Percentiles rank a stretch among this genome's conserved stretches.
These are phyloP conservation scores for Amia ocellicauda DNA, from an alignment of 2,113 vertebrate genomes.

Conservation along the genomic window DNA sequence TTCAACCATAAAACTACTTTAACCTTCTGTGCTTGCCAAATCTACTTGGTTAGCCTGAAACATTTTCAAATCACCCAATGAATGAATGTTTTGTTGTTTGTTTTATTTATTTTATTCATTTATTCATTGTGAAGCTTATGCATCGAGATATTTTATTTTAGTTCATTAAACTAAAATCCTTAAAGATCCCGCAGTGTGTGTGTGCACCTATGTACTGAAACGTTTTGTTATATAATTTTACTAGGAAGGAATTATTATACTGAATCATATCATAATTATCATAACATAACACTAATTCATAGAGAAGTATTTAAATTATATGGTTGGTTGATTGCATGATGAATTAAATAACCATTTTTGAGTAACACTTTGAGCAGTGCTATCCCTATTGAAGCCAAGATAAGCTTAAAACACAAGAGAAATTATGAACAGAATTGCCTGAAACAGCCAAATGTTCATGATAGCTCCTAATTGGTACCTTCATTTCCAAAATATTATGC, in stretches of 20 bases:
- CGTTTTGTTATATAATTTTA: constrained; percentile 48
- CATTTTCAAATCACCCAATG: constrained; percentile 38
- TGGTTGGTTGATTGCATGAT: constrained; percentile 74
- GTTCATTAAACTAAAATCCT: constrained; percentile 63
- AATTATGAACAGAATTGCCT: constrained; percentile 44
- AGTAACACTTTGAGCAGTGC: constrained; percentile 38
- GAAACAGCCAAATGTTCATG: constrained; percentile 48
- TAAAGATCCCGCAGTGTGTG: constrained; percentile 28
- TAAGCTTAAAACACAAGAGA: constrained; percentile 52
- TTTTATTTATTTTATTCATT: neutral
- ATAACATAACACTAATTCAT: constrained; percentile 73
- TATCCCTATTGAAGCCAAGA: constrained; percentile 56
- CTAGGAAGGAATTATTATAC: constrained; percentile 59
- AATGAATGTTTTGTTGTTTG: neutral
- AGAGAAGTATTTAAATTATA: constrained; percentile 76
- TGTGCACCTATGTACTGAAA: constrained; percentile 53
- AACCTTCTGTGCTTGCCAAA: constrained; percentile 63
- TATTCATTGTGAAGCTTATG: neutral
- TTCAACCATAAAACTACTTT: constrained; percentile 71
- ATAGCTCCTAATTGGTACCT: constrained; percentile 15
- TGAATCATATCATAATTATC: constrained; percentile 68
- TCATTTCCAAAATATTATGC: constrained; percentile 7
- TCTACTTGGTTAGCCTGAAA: constrained; percentile 64
- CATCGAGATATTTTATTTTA: constrained; percentile 28
- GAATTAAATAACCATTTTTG: constrained; percentile 66